Evolutionary conservation across 1,140 invertebrate genomes (phyloP).

Genomic region (Antheraea pernyi): DNA sequence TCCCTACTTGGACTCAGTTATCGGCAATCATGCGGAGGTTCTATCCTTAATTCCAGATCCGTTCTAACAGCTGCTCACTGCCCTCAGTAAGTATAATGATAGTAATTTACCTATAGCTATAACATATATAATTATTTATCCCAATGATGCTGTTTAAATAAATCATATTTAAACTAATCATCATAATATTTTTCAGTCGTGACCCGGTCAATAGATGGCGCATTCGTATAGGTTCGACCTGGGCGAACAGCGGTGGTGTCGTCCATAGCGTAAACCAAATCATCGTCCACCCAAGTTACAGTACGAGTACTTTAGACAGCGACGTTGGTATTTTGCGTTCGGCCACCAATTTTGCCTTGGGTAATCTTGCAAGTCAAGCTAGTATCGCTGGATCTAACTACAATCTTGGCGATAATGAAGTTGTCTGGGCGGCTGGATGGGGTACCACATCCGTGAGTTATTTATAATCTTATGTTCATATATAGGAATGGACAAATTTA

Average conservation of each 20-base stretch:
- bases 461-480: too few species aligned
- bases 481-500: too few species aligned
- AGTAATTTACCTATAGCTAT: neutral
- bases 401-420: neutral
- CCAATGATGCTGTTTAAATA: neutral
- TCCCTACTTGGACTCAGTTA: slow-evolving; percentile 19
- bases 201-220: slow-evolving; percentile 35
- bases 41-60: slow-evolving; percentile 33
- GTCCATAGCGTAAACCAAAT: slow-evolving; percentile 30
- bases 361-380: neutral
- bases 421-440: slow-evolving; percentile 7
- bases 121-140: too few species aligned
- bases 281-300: slow-evolving; percentile 77
- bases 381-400: slow-evolving; percentile 10
- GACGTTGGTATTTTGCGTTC: slow-evolving; percentile 76
- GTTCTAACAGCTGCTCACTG: slow-evolving; percentile 43
- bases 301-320: slow-evolving; percentile 77
- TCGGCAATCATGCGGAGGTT: slow-evolving; percentile 34
- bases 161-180: slow-evolving; percentile 12
- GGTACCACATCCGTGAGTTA: slow-evolving; percentile 6
- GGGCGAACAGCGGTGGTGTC: slow-evolving; percentile 29
- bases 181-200: slow-evolving; percentile 37
- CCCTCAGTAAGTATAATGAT: slow-evolving; percentile 29
- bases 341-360: neutral
- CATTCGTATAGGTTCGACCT: slow-evolving; percentile 29